Evolutionary conservation across 2,888 invertebrate species (phyloP), one percentile per base, ranked within the genome.

Genomic region (Branchipolynoe longqiensis): DNA sequence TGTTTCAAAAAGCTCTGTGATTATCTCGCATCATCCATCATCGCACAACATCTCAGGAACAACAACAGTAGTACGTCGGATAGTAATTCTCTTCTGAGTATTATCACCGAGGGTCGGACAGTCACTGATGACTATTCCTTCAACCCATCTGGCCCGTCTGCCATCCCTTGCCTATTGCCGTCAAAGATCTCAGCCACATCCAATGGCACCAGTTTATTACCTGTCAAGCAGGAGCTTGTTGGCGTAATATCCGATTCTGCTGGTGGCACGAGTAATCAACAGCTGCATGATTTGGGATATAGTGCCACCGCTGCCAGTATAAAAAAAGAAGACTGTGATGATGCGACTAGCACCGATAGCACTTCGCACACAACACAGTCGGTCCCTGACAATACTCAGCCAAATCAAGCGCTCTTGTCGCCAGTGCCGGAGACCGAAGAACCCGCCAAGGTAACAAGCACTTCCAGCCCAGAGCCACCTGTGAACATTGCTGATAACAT

Each of bases 1-100:
- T 97, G 98, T 94, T 98, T 97, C 93, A 97, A 97, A 94, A 96
- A 97, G 92, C 95, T 98, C 87, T 98, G 98, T 94, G 96, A 96
- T 92, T 97, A 97, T 94, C 95, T 98, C 90, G 95, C 96, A n/a
- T 86, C 86, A 54, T 90, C 91, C 0, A 87, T 87, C 8, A 87
- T 92, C 28, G 90, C 91, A 4, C 59, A 82, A 22, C 89, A 89
- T 36, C 86, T 92, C 38, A 69, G 59, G 41, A 64, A 85, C 18
- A 41, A 33, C n/a, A 73, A n/a, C n/a, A n/a, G n/a, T n/a, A 87
- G 1, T 48, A 25, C 33, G 91, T 91, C 84, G 91, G 91, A 25
- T 91, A 91, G 89, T 8, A 90, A 90, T 78, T 89, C 86, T 40
- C 83, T 92, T n/a, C 85, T 90, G 31, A 86, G 88, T 28, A 90